Evolutionary conservation across 2,113 vertebrate species (phyloP), one percentile per base, ranked within the genome.

Genomic region (Salminus brasiliensis): DNA sequence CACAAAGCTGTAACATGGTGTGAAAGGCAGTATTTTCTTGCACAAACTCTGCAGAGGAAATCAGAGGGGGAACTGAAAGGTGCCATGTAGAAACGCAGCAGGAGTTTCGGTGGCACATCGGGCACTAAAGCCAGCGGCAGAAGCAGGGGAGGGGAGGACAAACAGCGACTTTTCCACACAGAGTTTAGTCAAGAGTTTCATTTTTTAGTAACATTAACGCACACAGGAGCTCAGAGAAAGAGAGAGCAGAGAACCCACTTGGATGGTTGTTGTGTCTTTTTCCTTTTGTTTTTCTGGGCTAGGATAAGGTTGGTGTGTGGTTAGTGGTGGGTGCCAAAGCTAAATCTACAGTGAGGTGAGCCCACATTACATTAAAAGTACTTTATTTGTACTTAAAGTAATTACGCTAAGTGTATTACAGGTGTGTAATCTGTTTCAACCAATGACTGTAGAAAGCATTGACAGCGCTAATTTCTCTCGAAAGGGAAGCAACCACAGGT

Each of bases 1-100:
- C 57, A 63, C 45, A 82, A 73, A 72, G 32, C 70, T 72, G 72
- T 52, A 55, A 66, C 66, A 84, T 77, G 43, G n/a, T 34, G 53
- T 52, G 66, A 85, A 69, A 57, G 74, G 83, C 82, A 57, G 59
- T 74, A 13, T 77, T 41, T 83, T 49, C 73, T 43, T 74, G 81
- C 78, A 83, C 69, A 81, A 49, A 32, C 39, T 74, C 74, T 52
- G 30, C 27, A 41, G 63, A 49, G 34, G 27, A 67, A 55, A 47
- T 70, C 39, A 67, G 62, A 79, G 72, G 57, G 47, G 30, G 52
- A 73, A 34, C 34, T 70, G 59, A 45, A 25, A 76, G 39, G 55
- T 49, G 36, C 69, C n/a, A 32, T 70, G 52, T 29, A 21, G n/a
- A 45, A 66, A 71, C 39, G 30, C 39, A 67, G 65, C 23, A 47